Conservation (phyloP, 35 echinoderm and acorn worm genomes). For the Stichopus chloronotus region DNA sequence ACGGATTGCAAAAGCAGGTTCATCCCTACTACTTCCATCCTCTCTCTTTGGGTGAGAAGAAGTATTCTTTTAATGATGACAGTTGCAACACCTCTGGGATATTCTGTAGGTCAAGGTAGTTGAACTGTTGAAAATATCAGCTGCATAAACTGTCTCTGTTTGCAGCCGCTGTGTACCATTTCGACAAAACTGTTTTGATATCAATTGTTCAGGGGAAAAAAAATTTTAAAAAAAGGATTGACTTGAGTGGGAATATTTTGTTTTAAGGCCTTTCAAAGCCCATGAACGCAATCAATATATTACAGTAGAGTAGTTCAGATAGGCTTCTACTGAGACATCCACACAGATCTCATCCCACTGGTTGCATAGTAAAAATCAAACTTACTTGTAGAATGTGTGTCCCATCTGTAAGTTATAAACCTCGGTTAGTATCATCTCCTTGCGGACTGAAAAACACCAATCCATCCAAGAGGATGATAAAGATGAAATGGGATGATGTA, state of each 20-base stretch:
- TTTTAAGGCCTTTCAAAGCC: too few relatives aligned
- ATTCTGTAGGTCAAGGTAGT: neutral
- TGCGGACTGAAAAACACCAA: neutral
- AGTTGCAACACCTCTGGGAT: neutral
- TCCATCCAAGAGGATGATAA: neutral
- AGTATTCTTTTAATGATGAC: slow-evolving; percentile 25
- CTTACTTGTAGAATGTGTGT: neutral
- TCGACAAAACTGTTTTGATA: neutral
- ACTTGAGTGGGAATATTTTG: too few relatives aligned
- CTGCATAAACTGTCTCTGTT: neutral
- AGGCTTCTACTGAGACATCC: too few relatives aligned
- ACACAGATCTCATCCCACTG: too few relatives aligned
- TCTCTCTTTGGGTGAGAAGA: slow-evolving; percentile 1
- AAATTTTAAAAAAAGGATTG: neutral
- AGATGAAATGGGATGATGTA: neutral
- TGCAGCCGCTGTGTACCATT: neutral
- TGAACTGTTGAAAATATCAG: neutral
- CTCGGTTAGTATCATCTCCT: neutral
- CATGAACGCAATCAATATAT: too few relatives aligned
- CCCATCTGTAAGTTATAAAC: neutral
- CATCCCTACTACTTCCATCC: neutral
- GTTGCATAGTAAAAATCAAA: too few relatives aligned
- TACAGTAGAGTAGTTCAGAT: too few relatives aligned
- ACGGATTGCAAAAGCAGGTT: neutral
- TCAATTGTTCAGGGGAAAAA: neutral